Base-by-base conservation (phyloP, 2,888 invertebrate species). In the Lasioglossum oenotherae region DNA sequence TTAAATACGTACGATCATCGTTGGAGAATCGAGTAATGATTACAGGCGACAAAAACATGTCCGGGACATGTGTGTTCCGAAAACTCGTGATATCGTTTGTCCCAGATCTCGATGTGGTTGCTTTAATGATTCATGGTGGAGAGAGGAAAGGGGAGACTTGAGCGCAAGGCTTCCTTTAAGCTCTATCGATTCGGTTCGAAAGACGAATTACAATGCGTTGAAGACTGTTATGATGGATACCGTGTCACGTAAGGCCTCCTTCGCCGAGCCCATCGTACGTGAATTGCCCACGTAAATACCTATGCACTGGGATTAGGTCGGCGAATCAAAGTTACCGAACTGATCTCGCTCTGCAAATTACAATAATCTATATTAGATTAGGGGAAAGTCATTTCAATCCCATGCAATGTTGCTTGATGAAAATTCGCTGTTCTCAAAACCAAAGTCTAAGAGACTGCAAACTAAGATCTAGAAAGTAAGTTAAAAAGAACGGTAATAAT, bases 151-250 rank as follows among this genome's bases (percentile, higher is more conserved):
- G 72, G 72, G 80, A 23, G 27, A 38, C 19, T 38, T 16, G 77
- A 49, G 77, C 80, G 80, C 87, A 89, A 88, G 90, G 90, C 87
- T 90, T 90, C 91, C 81, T 88, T 89, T 88, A 87, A 90, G 91
- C 91, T 88, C 80, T 90, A 90, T 90, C 85, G 90, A 90, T 90
- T 90, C 81, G 77, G 31, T 81, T 74, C 71, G 80, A 84, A 86
- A 88, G 85, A 74, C 80, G 85, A 88, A 81, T 90, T 89, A 82
- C 88, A 85, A 86, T 78, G 80, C 77, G 75, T 79, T 81, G 75
- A 79, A 77, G 72, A 78, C 72, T 83, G 81, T 86, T 86, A 82
- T 87, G 90, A 90, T 78, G 79, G 82, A 86, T 81, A 76, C 31
- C 41, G 80, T 75, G 75, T 64, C 82, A 71, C 82, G 79, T 87